Base-by-base conservation (phyloP, 2,888 invertebrate species). In the Dicyrtomina minuta region DNA sequence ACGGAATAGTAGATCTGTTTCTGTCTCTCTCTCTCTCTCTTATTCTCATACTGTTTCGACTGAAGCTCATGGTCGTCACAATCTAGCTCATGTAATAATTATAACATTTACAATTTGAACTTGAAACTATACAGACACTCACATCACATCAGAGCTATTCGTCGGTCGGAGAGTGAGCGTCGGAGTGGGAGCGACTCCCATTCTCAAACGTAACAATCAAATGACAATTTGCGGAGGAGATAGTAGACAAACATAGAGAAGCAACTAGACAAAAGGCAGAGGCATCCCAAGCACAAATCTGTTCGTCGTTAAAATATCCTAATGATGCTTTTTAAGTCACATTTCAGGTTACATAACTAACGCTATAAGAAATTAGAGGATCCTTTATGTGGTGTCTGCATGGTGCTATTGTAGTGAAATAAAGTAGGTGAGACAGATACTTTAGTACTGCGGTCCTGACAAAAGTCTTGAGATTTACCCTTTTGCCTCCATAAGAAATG, bases 281-380 rank as follows among this genome's bases (percentile, higher is more conserved):
- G 55, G 55, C 8, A 26, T 55, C 56, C 10, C 39, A 41, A 51
- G 20, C n/a, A 58, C 58, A 58, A 58, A 58, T 58, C 58, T 58
- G 33, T 58, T 39, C 58, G 41, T 58, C 41, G 39, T 58, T 39
- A 58, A 58, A 58, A 27, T 12, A n/a, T 27, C n/a, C 39, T 58
- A 58, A 58, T 58, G 26, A 39, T 39, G 33, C 33, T 33, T 33
- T 8, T 33, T 33, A 33, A 33, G 33, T 33, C 33, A 5, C 33
- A 33, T 33, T 33, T 33, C 8, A 33, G 33, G 33, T 33, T 33
- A 33, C 33, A 33, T 33, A 33, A 33, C 33, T 33, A 8, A 33
- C 33, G 8, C 33, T 33, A 8, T 3, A 8, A 33, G 8, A 33
- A 33, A 5, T 33, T 33, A 33, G 4, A 33, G 33, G 33, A 8